Evolutionary conservation across 2,113 vertebrate genomes (phyloP).

Genomic region (Aldabrachelys gigantea): DNA sequence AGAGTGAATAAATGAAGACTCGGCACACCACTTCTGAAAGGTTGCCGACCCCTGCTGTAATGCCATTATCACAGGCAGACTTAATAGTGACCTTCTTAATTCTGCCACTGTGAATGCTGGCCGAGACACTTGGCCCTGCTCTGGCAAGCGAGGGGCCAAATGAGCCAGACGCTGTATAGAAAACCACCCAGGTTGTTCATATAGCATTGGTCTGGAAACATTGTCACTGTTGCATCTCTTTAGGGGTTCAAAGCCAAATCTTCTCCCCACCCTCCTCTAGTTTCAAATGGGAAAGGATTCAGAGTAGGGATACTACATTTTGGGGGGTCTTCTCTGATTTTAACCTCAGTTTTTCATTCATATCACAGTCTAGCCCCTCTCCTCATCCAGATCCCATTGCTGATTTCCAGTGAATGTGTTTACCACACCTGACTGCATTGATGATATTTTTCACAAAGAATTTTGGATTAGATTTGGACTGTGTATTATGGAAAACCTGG

Average conservation of each 20-base stretch:
- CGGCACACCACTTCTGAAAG: too few species aligned
- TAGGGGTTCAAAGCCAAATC: not conserved
- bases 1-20: too few species aligned
- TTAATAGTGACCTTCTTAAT: not conserved
- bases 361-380: not conserved
- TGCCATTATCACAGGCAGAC: rapidly evolving
- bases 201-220: not conserved
- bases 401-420: not conserved
- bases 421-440: not conserved
- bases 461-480: not conserved
- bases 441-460: not conserved
- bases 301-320: not conserved
- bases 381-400: rapidly evolving
- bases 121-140: not conserved
- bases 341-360: not conserved
- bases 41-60: too few species aligned
- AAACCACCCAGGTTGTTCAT: rapidly evolving
- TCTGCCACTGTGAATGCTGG: not conserved
- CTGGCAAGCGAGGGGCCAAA: not conserved
- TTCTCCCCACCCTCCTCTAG: not conserved
- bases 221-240: not conserved
- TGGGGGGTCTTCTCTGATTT: not conserved
- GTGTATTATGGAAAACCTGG: not conserved
- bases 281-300: not conserved
- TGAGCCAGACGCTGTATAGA: not conserved